phyloP scores from a whole-genome alignment of 2,888 invertebrate genomes.

The Drosophila rubida region DNA sequence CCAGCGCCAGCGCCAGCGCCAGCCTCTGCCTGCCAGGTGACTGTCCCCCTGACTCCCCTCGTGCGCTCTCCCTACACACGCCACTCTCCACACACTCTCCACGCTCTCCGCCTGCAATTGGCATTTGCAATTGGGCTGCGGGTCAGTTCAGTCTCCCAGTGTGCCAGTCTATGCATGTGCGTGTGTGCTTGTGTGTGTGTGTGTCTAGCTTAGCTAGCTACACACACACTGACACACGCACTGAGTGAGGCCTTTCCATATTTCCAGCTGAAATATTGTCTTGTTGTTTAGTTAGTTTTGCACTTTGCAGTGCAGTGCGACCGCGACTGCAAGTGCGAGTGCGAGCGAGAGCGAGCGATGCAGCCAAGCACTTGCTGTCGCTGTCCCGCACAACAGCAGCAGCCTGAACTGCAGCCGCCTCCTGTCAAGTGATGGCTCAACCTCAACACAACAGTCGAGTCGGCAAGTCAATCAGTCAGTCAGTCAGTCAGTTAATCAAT shows the following conservation, averaged over 20 bases:
- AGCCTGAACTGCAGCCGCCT: conserved; percentile 27
- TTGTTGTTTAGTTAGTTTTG: conserved; percentile 59
- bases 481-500: no score
- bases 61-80: no score
- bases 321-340: conserved; percentile 49
- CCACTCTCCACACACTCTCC: neutral
- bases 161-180: neutral
- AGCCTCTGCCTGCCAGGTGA: neutral
- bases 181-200: conserved; percentile 7
- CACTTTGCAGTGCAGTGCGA: conserved; percentile 56
- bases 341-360: conserved; percentile 8
- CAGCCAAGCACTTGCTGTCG: conserved; percentile 39
- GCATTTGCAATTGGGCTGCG: conserved; percentile 54
- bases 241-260: conserved; percentile 60
- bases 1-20: no score
- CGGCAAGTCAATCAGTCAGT: no score
- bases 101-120: conserved; percentile 35
- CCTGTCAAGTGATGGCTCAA: conserved; percentile 37
- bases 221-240: conserved; percentile 18
- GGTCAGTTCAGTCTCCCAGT: conserved; percentile 32
- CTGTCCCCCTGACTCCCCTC: neutral
- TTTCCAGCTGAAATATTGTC: conserved; percentile 75
- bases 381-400: neutral
- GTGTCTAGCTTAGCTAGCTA: neutral
- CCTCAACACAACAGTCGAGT: neutral